Base-by-base conservation (phyloP, 1,140 invertebrate genomes). In the Oncopodura yosiiana region DNA sequence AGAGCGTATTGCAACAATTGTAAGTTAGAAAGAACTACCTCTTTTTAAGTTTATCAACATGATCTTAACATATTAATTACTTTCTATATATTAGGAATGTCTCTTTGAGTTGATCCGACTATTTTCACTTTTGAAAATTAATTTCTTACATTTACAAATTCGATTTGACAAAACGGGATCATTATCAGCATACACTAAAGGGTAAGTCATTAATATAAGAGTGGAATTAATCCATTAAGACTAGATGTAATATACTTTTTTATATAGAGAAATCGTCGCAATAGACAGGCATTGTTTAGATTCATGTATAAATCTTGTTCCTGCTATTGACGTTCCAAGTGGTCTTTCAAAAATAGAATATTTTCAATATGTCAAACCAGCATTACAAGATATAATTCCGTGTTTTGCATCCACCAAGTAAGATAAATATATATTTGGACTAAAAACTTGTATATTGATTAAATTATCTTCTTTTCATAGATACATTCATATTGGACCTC, bases 251-350 rank as follows among this genome's bases (percentile, higher is more conserved):
- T 52, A 23, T 55, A 32, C 51, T 56, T 66, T 56, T 48, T 42
- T 53, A 65, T 66, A 4, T 66, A 77, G 76, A 56, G 78, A 81
- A 64, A 72, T 82, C 65, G 70, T 81, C 12, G 77, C 78, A 3
- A 66, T 83, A n/a, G 79, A 79, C 60, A 71, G 77, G 30, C 80
- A 78, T 66, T 81, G 80, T 70, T 70, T 69, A 62, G 74, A 74
- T 48, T 67, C 70, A 38, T 72, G 70, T 51, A 68, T 75, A 48
- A 71, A 73, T 60, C 67, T 82, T 43, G 69, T 81, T 12, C 81
- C 80, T 46, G 78, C 78, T 1, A 60, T 82, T 42, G 80, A 82
- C 60, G 73, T 81, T 46, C 32, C 56, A n/a, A 53, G 38, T 49
- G 58, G 50, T 23, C 50, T 64, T 16, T 37, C 51, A n/a, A 44